Evolutionary conservation across 2,113 vertebrate genomes (phyloP).

Genomic region (Syngnathus floridae): DNA sequence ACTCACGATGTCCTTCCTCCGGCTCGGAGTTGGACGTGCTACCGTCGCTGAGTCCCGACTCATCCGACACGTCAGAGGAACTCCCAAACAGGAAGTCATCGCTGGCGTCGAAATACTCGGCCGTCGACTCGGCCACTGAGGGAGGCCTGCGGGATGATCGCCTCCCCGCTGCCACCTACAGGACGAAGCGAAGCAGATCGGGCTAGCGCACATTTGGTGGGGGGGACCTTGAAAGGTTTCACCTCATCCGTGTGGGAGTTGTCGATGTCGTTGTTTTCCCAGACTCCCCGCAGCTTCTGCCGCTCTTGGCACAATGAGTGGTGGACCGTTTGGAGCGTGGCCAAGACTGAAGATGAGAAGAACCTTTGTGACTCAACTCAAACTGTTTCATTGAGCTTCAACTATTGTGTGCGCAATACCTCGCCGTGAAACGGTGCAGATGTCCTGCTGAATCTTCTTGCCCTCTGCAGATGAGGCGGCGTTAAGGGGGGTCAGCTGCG

Average conservation of each 20-base stretch:
- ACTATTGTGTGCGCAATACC: slow-evolving; percentile 27
- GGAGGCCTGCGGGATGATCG: slow-evolving; percentile 49
- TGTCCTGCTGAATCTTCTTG: slow-evolving; percentile 81
- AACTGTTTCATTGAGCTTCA: too few relatives aligned
- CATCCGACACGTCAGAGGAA: slow-evolving; percentile 82
- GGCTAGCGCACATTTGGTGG: too few relatives aligned
- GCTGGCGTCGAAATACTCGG: slow-evolving; percentile 86
- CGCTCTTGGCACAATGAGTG: slow-evolving; percentile 66
- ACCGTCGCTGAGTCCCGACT: slow-evolving; percentile 79
- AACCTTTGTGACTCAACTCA: neutral
- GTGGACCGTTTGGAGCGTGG: slow-evolving; percentile 65
- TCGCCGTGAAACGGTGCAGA: slow-evolving; percentile 75
- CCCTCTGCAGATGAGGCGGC: slow-evolving; percentile 70
- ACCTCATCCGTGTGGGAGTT: slow-evolving; percentile 59
- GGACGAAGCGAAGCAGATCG: neutral
- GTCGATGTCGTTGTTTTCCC: slow-evolving; percentile 52
- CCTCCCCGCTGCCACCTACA: slow-evolving; percentile 53
- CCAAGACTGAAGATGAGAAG: slow-evolving; percentile 53
- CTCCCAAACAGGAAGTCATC: slow-evolving; percentile 78
- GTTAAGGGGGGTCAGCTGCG: slow-evolving; percentile 69
- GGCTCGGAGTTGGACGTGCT: slow-evolving; percentile 81
- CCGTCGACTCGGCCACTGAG: slow-evolving; percentile 78
- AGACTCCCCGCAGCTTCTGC: slow-evolving; percentile 65
- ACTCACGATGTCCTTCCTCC: slow-evolving; percentile 65
- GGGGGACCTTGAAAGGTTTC: neutral